These are phyloP conservation scores for Scatophagus argus DNA, from an alignment of 2,113 vertebrate species.

Conservation along the genomic window DNA sequence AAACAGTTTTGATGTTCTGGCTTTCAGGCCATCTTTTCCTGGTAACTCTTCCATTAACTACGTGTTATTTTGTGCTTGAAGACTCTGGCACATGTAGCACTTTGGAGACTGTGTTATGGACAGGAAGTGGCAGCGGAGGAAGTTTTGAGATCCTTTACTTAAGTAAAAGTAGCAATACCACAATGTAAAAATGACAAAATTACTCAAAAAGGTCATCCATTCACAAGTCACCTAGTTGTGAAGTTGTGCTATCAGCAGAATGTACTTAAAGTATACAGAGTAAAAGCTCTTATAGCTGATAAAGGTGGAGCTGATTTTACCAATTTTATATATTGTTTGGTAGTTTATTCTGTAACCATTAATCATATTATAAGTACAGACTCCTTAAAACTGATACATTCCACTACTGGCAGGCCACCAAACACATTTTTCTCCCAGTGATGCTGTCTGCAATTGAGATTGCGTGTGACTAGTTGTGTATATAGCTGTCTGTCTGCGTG, in stretches of 20 bases:
- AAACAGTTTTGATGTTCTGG: conserved; percentile 47
- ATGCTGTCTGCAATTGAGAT: conserved; percentile 23
- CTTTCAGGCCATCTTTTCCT: conserved; percentile 33
- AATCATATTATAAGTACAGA: neutral
- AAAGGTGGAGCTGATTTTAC: neutral
- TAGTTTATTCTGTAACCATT: neutral
- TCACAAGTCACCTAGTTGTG: neutral
- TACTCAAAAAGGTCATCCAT: neutral
- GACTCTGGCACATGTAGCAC: neutral
- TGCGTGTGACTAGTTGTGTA: conserved; percentile 36
- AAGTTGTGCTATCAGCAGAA: neutral
- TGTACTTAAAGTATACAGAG: neutral
- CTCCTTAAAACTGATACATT: neutral
- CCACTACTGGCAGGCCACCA: neutral
- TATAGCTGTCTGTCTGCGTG: conserved; percentile 27
- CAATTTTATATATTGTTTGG: neutral
- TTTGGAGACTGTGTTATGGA: neutral
- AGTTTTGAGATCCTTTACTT: conserved; percentile 2
- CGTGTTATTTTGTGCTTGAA: neutral
- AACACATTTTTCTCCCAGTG: conserved; percentile 6
- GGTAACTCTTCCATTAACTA: conserved; percentile 14
- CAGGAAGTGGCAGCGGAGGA: neutral
- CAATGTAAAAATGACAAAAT: neutral
- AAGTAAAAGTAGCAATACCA: neutral
- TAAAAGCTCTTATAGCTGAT: neutral